phyloP scores from a whole-genome alignment of 2,888 invertebrate genomes.

The Brachylomia viminalis region DNA sequence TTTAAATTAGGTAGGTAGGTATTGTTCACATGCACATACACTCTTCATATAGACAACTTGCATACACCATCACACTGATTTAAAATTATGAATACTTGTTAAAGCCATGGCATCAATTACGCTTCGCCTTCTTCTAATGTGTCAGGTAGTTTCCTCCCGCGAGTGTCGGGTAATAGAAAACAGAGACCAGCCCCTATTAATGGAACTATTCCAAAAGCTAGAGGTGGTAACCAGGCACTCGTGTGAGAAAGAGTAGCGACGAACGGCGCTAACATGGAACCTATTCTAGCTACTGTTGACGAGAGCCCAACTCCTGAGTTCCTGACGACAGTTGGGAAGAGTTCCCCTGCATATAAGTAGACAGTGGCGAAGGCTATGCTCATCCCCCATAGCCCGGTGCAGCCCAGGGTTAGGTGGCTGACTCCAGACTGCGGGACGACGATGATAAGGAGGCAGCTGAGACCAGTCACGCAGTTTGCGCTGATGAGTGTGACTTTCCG shows the following conservation, averaged over 20 bases:
- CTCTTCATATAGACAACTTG: slow-evolving; percentile 32
- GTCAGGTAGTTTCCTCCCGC: slow-evolving; percentile 94
- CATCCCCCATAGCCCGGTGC: slow-evolving; percentile 94
- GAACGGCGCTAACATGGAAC: slow-evolving; percentile 96
- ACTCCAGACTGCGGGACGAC: slow-evolving; percentile 88
- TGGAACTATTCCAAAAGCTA: slow-evolving; percentile 93
- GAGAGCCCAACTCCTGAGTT: slow-evolving; percentile 96
- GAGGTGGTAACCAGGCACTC: slow-evolving; percentile 92
- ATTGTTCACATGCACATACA: slow-evolving; percentile 43
- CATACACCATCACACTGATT: slow-evolving; percentile 34
- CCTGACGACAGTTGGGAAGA: slow-evolving; percentile 97
- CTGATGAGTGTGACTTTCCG: slow-evolving; percentile 92
- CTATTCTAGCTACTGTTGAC: slow-evolving; percentile 96
- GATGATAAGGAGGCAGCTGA: slow-evolving; percentile 92
- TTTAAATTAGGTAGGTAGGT: slow-evolving; percentile 47
- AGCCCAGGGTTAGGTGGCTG: slow-evolving; percentile 91
- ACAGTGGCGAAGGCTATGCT: slow-evolving; percentile 96
- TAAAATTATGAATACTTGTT: slow-evolving; percentile 68
- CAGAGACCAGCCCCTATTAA: slow-evolving; percentile 92
- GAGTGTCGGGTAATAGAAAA: slow-evolving; percentile 94
- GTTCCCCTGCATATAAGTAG: slow-evolving; percentile 96
- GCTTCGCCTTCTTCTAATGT: slow-evolving; percentile 95
- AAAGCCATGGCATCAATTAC: slow-evolving; percentile 61
- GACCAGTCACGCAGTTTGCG: slow-evolving; percentile 92
- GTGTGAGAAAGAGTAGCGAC: slow-evolving; percentile 92